Base-by-base conservation (phyloP, 2,888 invertebrate species). In the Parasteatoda lunata region DNA sequence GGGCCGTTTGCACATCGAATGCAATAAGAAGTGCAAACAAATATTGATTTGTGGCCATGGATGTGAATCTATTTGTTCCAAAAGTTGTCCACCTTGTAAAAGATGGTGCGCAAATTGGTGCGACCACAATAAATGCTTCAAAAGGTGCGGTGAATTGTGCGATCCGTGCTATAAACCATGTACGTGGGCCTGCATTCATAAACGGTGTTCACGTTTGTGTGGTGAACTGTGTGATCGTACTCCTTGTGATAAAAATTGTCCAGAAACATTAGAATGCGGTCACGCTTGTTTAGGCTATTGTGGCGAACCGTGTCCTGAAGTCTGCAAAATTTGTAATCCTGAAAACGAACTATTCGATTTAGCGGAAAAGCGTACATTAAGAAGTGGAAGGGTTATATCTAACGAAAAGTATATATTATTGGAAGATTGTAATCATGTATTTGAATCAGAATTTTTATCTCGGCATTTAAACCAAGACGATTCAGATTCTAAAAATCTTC, bases 281-380 rank as follows among this genome's bases (percentile, higher is more conserved):
- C 95, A 95, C 92, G 90, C 91, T n/a, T 95, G 95, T 92, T 93
- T 94, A 90, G 95, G 95, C 11, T 93, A 95, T 78, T 95, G 95
- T 92, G 95, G 95, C n/a, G 95, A 96, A 91, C 93, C 93, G 8
- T 95, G 95, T 91, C 94, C 94, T 15, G 91, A 91, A 54, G 90
- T 94, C 77, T 95, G 95, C 92, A 91, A 93, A 48, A 73, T 91
- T 30, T 95, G 95, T 92, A 90, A 93, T 84, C 90, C 91, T 3
- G 90, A 91, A 73, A 89, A 90, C 6, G 52, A 47, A 13, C 77
- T 88, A 7, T 90, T 91, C 89, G 91, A 91, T 71, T 88, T 71
- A 4, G 8, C 69, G 69, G 79, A 30, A 30, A 30, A 30, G 30
- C 30, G 30, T 30, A 30, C 30, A 30, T 30, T 30, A 30, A 30